A percentile compares a stretch with the other conserved stretches of the same genome.
Evolutionary conservation across 2,888 invertebrate genomes (phyloP).

Genomic region (Pocota personata): DNA sequence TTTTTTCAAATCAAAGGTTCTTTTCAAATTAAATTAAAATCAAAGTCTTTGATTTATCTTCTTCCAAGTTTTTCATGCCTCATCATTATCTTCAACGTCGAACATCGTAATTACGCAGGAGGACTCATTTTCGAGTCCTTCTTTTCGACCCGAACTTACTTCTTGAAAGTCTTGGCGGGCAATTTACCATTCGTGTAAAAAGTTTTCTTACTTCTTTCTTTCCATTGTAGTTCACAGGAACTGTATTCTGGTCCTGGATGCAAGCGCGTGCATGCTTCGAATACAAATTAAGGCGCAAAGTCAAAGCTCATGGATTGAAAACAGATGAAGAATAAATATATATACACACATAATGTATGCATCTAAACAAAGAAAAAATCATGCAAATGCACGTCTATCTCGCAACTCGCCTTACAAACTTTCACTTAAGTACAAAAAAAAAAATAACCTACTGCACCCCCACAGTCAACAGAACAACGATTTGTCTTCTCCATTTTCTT

Average conservation of each 20-base stretch:
- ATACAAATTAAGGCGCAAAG: conserved; percentile 60
- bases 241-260: conserved; percentile 34
- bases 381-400: conserved; percentile 63
- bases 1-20: too few species aligned
- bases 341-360: neutral
- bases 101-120: conserved; percentile 18
- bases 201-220: conserved; percentile 2
- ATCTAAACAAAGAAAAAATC: conserved; percentile 29
- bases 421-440: conserved; percentile 47
- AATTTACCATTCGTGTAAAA: conserved; percentile 39
- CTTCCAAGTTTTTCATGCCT: neutral
- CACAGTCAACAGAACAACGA: conserved; percentile 34
- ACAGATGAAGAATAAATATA: conserved; percentile 34
- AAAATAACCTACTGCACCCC: conserved; percentile 14
- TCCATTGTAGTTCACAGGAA: conserved; percentile 7
- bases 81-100: neutral
- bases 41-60: neutral
- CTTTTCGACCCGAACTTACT: conserved; percentile 15
- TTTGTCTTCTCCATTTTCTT: conserved; percentile 59
- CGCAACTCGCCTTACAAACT: conserved; percentile 45
- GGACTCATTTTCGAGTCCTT: neutral
- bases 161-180: conserved; percentile 21
- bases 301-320: conserved; percentile 64
- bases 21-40: neutral
- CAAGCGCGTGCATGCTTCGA: conserved; percentile 61